Base-by-base conservation (phyloP, 2,113 vertebrate genomes). In the Porphyrio hochstetteri region DNA sequence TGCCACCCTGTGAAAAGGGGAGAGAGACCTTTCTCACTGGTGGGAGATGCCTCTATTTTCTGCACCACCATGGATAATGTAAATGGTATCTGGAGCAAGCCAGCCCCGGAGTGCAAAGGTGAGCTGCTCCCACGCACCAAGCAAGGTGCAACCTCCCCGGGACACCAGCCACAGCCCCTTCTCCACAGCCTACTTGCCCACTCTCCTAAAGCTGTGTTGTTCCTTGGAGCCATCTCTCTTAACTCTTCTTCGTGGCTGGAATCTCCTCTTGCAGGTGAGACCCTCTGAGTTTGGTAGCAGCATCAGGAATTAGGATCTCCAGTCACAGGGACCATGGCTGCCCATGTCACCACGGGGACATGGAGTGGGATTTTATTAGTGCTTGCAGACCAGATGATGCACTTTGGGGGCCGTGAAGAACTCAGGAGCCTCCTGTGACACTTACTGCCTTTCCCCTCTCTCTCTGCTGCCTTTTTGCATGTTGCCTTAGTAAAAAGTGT, bases 31-130 rank as follows among this genome's bases (percentile, higher is more conserved):
- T 88, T 97, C 60, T 81, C 93, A 0, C 20, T 97, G 85, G 29
- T 97, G 79, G 96, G 96, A 85, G 94, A 97, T 2, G 87, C 84
- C 42, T 95, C 96, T 2, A 95, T 97, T 55, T 76, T 81, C 92
- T 97, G 96, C 70, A 97, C 95, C 0, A 96, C 79, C 93, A 40
- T 0, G 1, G 96, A 97, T 1, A 17, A 83, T 5, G 0, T 74
- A 19, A 96, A 96, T 0, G 96, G 95, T 0, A 85, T 86, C 36
- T 97, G 96, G 96, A 96, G 3, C 67, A 50, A 80, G 33, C 93
- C 96, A 25, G 70, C 96, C 36, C 96, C 96, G 0, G 52, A 93
- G 13, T 97, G 96, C 88, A 94, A 67, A 92, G 95, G 96, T 97
- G 94, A 97, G 79, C 21, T 8, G 65, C 28, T 38, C 24, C 48